Evolutionary conservation across 2,797 vertebrate genomes (phyloP).

Genomic region (Clarias fuscus): DNA sequence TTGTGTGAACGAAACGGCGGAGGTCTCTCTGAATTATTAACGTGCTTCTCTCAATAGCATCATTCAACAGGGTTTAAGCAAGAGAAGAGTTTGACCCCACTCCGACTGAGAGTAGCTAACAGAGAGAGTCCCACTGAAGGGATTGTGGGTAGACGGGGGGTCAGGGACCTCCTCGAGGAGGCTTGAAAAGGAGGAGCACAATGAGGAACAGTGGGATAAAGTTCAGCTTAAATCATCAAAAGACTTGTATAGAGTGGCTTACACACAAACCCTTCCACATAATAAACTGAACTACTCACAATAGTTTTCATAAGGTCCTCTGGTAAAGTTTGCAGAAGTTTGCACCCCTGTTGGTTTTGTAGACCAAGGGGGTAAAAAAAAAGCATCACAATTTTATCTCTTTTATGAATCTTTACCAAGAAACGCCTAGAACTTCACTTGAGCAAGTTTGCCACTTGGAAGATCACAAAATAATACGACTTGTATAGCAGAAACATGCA

Average conservation of each 20-base stretch:
- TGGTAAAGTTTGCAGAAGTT: neutral
- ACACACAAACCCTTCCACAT: slow-evolving; percentile 23
- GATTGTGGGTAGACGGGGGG: neutral
- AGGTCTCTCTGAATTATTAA: slow-evolving; percentile 52
- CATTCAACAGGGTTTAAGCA: slow-evolving; percentile 19
- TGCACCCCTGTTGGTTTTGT: neutral
- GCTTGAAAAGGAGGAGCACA: slow-evolving; percentile 31
- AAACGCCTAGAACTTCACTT: too few relatives aligned
- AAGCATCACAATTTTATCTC: neutral
- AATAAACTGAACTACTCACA: neutral
- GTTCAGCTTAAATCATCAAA: slow-evolving; percentile 41
- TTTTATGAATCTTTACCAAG: neutral
- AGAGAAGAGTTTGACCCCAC: slow-evolving; percentile 20
- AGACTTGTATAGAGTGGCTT: slow-evolving; percentile 5
- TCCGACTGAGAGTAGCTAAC: slow-evolving; percentile 15
- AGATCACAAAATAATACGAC: neutral
- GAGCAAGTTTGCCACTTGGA: neutral
- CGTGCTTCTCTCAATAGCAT: slow-evolving; percentile 21
- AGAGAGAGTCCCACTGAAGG: neutral
- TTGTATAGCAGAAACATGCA: too few relatives aligned
- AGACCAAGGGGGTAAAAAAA: neutral
- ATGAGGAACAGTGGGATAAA: slow-evolving; percentile 48
- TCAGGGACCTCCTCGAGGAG: slow-evolving; percentile 5
- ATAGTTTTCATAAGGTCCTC: neutral
- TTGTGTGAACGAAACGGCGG: slow-evolving; percentile 43